Conservation (phyloP, 2,888 invertebrate species). For the Brenthis daphne region DNA sequence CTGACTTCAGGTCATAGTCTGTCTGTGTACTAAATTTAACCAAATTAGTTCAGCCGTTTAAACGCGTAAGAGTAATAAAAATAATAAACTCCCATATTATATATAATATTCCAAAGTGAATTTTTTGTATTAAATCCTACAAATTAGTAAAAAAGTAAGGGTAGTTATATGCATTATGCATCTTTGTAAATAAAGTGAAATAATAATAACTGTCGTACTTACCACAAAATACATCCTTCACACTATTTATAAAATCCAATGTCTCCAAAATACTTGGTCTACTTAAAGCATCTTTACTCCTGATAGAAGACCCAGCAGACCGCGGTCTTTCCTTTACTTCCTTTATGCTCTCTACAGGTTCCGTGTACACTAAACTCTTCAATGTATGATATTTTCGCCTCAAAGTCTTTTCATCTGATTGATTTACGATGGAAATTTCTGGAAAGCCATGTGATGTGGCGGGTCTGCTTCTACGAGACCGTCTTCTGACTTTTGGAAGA, state of each 20-base stretch:
- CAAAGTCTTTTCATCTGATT: conserved; percentile 61
- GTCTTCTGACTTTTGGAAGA: conserved; percentile 56
- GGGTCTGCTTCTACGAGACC: conserved; percentile 60
- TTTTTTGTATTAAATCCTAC: no score
- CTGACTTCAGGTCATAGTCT: no score
- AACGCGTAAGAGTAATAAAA: no score
- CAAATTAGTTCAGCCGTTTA: no score
- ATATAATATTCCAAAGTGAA: no score
- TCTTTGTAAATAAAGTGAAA: no score
- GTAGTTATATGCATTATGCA: no score
- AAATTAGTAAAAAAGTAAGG: no score
- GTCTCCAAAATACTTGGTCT: conserved; percentile 75
- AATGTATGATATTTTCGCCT: conserved; percentile 56
- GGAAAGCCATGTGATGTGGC: conserved; percentile 69
- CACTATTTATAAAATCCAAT: conserved; percentile 73
- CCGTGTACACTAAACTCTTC: conserved; percentile 71
- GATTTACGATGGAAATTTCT: conserved; percentile 70
- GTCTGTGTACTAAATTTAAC: no score
- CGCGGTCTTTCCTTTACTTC: conserved; percentile 67
- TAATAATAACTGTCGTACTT: conserved; percentile 26
- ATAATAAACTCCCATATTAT: no score
- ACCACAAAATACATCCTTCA: conserved; percentile 72
- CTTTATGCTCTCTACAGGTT: conserved; percentile 68
- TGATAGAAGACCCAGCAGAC: conserved; percentile 73
- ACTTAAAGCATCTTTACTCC: conserved; percentile 64